Percentiles rank a stretch among this genome's conserved stretches.
Evolutionary conservation across 2,888 invertebrate species (phyloP).

Genomic region (Dichetophora obliterata): DNA sequence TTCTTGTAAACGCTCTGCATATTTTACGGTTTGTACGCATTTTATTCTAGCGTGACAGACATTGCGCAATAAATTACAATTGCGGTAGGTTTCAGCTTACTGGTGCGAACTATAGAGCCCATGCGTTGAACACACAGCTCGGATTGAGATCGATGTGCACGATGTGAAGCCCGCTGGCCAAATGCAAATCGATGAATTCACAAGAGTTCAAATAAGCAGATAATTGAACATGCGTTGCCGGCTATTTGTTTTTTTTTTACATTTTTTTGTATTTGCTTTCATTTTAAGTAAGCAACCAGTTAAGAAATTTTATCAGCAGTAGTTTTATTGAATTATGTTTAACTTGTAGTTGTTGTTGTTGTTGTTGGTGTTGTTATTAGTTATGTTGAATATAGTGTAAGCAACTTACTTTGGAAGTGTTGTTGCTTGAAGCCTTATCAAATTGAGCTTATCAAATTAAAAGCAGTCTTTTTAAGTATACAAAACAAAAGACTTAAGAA

Average conservation of each 20-base stretch:
- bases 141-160: background rate
- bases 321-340: no score
- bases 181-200: slow-evolving; percentile 14
- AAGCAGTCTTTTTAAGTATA: background rate
- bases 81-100: slow-evolving; percentile 37
- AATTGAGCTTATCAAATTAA: background rate
- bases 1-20: background rate
- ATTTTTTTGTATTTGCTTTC: background rate
- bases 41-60: slow-evolving; percentile 6
- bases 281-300: background rate
- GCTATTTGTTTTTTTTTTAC: background rate
- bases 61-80: slow-evolving; percentile 32
- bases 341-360: background rate
- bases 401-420: background rate
- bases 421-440: background rate
- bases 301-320: no score
- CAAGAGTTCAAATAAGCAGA: background rate
- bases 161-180: slow-evolving; percentile 6
- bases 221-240: background rate
- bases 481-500: background rate
- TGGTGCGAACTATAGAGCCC: background rate
- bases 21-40: slow-evolving; percentile 26
- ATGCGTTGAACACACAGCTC: background rate
- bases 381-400: background rate
- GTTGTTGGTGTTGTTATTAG: background rate